Conservation (phyloP, 2,888 invertebrate genomes). For the Cheilosia variabilis region DNA sequence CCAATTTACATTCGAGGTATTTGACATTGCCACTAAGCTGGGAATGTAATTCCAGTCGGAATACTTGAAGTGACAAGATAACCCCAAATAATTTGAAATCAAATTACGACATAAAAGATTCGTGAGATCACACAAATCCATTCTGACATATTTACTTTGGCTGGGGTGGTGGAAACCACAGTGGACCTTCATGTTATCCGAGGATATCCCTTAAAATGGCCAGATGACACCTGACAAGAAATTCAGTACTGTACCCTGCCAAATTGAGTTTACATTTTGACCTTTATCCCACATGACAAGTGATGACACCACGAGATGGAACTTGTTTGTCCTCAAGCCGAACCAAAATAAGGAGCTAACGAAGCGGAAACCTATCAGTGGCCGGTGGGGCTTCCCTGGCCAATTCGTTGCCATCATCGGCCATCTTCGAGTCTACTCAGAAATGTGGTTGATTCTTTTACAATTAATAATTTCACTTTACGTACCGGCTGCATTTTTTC, state of each 20-base stretch:
- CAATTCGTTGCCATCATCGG: not conserved
- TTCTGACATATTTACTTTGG: not conserved
- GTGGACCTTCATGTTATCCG: no score
- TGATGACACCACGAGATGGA: conserved; percentile 2
- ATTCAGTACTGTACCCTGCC: conserved; percentile 58
- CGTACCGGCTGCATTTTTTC: not conserved
- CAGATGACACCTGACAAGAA: conserved; percentile 38
- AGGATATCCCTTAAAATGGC: conserved; percentile 18
- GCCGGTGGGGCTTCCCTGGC: not conserved
- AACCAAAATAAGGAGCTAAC: conserved; percentile 24
- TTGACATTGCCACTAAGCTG: no score
- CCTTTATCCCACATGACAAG: conserved; percentile 18
- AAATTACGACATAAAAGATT: conserved; percentile 41
- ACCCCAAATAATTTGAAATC: conserved; percentile 26
- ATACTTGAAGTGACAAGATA: conserved; percentile 8
- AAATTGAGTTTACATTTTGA: conserved; percentile 55
- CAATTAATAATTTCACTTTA: conserved; percentile 60
- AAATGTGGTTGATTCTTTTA: conserved; percentile 21
- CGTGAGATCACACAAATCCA: conserved; percentile 13
- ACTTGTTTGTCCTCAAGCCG: conserved; percentile 26
- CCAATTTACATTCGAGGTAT: no score
- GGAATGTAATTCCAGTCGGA: no score
- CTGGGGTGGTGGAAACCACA: no score
- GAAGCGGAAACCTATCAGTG: conserved; percentile 19
- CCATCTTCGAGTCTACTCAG: not conserved